Percentiles rank a stretch among this genome's conserved stretches.
These are phyloP conservation scores for Phthorimaea operculella DNA, from an alignment of 1,140 invertebrate genomes.

Conservation along the genomic window DNA sequence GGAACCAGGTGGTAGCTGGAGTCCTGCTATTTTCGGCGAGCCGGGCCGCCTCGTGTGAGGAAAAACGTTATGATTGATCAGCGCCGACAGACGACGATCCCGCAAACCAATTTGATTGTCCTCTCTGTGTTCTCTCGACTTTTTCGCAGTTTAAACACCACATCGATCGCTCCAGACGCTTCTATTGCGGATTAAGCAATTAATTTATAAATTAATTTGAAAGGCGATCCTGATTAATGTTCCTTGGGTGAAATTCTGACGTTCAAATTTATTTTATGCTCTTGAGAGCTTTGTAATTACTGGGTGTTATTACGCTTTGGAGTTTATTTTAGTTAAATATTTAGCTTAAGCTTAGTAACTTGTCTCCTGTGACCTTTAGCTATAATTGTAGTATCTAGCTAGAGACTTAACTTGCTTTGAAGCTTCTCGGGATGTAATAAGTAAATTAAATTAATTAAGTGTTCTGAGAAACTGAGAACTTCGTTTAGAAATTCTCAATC, in stretches of 20 bases:
- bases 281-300: not conserved
- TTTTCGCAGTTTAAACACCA: not conserved
- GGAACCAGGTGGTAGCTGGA: conserved; percentile 47
- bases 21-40: conserved; percentile 58
- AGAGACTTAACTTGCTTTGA: no score
- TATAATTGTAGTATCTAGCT: no score
- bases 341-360: no score
- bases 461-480: no score
- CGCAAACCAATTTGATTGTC: conserved; percentile 31
- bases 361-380: no score
- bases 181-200: not conserved
- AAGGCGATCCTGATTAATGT: not conserved
- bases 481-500: no score
- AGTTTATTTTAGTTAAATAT: no score
- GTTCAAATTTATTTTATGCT: not conserved
- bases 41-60: conserved; percentile 35
- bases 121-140: conserved; percentile 10
- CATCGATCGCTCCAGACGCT: not conserved
- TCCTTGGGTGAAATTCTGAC: not conserved
- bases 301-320: no score
- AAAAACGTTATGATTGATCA: conserved; percentile 50
- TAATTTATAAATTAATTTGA: conserved; percentile 3
- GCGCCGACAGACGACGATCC: not conserved
- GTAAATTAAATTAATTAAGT: no score
- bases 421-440: no score